Conservation (phyloP, 2,113 vertebrate species). For the Equus quagga region DNA sequence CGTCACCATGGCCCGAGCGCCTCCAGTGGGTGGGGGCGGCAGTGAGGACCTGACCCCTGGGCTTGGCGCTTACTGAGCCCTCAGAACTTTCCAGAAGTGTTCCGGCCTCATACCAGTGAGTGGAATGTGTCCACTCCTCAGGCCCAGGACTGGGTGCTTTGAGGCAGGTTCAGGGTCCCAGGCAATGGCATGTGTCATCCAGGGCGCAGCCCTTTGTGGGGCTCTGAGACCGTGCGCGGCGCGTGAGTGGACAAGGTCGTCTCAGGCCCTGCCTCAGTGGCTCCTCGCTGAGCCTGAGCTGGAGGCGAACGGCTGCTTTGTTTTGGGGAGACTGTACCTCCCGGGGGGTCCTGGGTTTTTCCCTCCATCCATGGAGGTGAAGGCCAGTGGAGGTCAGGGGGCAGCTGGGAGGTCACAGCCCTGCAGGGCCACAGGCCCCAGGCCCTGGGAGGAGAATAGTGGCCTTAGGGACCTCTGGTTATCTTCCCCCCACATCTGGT, state of each 20-base stretch:
- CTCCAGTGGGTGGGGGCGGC: neutral
- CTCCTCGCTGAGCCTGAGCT: neutral
- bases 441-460: neutral
- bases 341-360: rapidly evolving
- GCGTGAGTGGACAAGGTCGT: no score
- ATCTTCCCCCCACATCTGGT: neutral
- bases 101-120: rapidly evolving
- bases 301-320: neutral
- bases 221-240: neutral
- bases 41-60: neutral
- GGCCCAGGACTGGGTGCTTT: rapidly evolving
- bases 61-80: neutral
- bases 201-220: neutral
- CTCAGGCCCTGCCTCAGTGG: neutral
- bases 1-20: neutral
- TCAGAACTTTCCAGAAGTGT: neutral
- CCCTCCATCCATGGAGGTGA: no score
- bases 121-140: rapidly evolving
- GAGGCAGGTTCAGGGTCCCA: neutral
- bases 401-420: neutral
- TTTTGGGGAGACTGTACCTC: neutral
- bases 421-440: neutral
- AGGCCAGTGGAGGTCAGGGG: neutral
- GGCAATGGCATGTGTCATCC: rapidly evolving
- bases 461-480: rapidly evolving